phyloP scores from a whole-genome alignment of 2,888 invertebrate species.

The Panopea generosa region DNA sequence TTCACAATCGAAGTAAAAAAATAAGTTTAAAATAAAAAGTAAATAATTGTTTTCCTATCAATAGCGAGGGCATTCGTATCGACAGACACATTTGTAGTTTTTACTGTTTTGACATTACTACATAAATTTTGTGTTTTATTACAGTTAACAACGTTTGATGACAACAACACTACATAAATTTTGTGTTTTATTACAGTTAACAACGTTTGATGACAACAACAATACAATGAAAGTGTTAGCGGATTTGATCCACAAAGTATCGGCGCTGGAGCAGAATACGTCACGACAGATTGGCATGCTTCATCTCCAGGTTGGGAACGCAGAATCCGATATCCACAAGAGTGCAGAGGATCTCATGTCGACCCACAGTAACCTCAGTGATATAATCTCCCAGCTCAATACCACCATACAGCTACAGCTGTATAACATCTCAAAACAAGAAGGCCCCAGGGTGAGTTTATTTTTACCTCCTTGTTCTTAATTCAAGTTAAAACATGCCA shows the following conservation, averaged over 20 bases:
- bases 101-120: too few relatives aligned
- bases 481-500: too few relatives aligned
- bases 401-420: constrained; percentile 54
- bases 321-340: constrained; percentile 13
- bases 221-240: constrained; percentile 46
- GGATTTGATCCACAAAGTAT: constrained; percentile 50
- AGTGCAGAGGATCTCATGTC: constrained; percentile 20
- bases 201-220: constrained; percentile 51
- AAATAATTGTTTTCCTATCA: too few relatives aligned
- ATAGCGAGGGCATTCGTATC: too few relatives aligned
- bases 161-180: too few relatives aligned
- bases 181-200: too few relatives aligned
- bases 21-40: too few relatives aligned
- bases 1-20: too few relatives aligned
- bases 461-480: too few relatives aligned
- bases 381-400: constrained; percentile 38
- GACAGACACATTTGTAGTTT: too few relatives aligned
- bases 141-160: constrained; percentile 54
- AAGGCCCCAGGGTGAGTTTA: constrained; percentile 59
- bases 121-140: too few relatives aligned
- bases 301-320: constrained; percentile 10
- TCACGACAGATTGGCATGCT: constrained; percentile 27
- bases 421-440: constrained; percentile 53
- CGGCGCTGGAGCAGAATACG: constrained; percentile 24
- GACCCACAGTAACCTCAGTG: constrained; percentile 34